Base-by-base conservation (phyloP, 2,888 invertebrate genomes). In the Caenorhabditis panamensis region DNA sequence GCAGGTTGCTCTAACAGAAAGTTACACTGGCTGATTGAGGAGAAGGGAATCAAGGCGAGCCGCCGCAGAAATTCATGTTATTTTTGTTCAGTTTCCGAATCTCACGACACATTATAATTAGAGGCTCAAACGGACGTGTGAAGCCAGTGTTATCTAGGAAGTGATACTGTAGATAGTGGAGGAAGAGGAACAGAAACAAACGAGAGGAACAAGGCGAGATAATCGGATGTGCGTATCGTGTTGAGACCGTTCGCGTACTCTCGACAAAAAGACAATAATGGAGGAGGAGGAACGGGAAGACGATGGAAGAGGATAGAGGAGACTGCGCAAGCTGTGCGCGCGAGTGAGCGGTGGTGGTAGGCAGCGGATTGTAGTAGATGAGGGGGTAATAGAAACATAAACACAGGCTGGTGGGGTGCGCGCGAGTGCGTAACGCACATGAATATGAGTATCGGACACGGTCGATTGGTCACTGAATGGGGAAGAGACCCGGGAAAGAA, bases 341-440 rank as follows among this genome's bases (percentile, higher is more conserved):
- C 49, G 54, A 59, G 54, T 47, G 58, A 58, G 41, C 56, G 56
- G 31, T 41, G 59, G 22, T 49, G 63, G 26, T 20, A 18, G 59
- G 41, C 31, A 56, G 47, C 11, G 26, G 44, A 36, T 49, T 18
- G 75, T 64, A 41, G 62, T 51, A 54, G 36, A 62, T 44, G 68
- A 31, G 49, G 56, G 62, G 54, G 76, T 54, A 76, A 76, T 62
- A 77, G 62, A 78, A 71, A 78, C 66, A 78, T 66, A 78, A 71
- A 78, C 68, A 76, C 61, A 36, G 49, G 54, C 66, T 13, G 56
- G 36, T 5, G 18, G 64, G 53, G 26, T 13, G 31, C 20, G 54
- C 41, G 54, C 51, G 49, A 47, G 49, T 56, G 63, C 31, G 20
- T 47, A 63, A 44, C 44, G 26, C 28, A 63, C 24, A 62, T 53